Evolutionary conservation across 2,797 vertebrate species (phyloP), one percentile per base, ranked within the genome.

Genomic region (Peromyscus eremicus): DNA sequence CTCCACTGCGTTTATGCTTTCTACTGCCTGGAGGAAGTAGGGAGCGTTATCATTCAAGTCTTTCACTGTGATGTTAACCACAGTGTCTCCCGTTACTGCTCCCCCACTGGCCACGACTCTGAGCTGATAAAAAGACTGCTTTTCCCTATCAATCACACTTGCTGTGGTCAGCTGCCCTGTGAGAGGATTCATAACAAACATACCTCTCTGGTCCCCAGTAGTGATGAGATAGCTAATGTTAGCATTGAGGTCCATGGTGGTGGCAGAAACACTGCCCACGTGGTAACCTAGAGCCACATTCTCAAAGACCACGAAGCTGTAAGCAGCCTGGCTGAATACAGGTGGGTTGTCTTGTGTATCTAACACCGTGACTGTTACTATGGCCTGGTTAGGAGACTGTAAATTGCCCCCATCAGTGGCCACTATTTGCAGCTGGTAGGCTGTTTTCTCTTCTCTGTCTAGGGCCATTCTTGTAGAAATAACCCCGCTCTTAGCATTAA

Each of bases 221-320:
- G 99, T 99, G 97, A 99, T 99, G 82, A 99, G 98, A 97, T 99
- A 99, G 60, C 99, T 99, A 96, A 99, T 99, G 97, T 99, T 99
- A 92, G 99, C 99, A 98, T 99, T 99, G 89, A 99, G 98, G 97
- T 99, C 99, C n/a, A 99, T 99, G 0, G 99, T 99, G 91, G 99
- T 99, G 76, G 99, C 99, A 23, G 99, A 99, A 83, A 99, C 99
- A 0, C 99, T 99, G 43, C 99, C 99, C 49, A 99, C 98, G 0
- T 99, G 99, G 5, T 99, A 99, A 55, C 99, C 99, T 0, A 98
- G 34, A 7, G 98, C 99, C 81, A 99, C 99, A 0, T 99, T 99
- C 98, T 99, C 99, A 98, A 99, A 99, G 97, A 99, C 99, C 96
- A 99, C 99, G 94, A 99, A 99, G 97, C 99, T 99, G 98, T 99